Conservation (phyloP, 2,797 vertebrate species). For the Serranus cabrilla region DNA sequence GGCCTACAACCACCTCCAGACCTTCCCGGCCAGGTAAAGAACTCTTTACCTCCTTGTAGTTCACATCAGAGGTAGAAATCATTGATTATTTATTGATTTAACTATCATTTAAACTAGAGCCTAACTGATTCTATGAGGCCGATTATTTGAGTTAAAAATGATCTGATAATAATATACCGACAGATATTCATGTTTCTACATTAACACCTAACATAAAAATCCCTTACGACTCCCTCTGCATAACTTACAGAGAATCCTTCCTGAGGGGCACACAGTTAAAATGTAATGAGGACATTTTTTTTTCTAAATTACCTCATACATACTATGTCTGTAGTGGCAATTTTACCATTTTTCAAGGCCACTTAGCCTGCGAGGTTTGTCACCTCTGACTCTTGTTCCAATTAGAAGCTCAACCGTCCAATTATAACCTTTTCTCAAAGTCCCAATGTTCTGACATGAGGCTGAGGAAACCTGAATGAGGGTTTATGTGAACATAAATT, state of each 20-base stretch:
- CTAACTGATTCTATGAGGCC: neutral
- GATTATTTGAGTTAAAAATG: neutral
- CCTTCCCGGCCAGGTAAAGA: constrained; percentile 95
- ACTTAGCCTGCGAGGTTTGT: too few relatives aligned
- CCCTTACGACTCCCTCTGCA: too few relatives aligned
- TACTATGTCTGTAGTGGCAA: neutral
- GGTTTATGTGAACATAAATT: too few relatives aligned
- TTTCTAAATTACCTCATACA: neutral
- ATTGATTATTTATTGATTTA: too few relatives aligned
- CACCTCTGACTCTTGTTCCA: too few relatives aligned
- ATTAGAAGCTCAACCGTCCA: too few relatives aligned
- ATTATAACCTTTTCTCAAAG: too few relatives aligned
- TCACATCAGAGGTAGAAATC: neutral
- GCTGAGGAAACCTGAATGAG: too few relatives aligned
- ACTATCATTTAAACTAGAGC: neutral
- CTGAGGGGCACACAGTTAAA: neutral
- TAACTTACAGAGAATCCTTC: neutral
- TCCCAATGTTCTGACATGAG: too few relatives aligned
- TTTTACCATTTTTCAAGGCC: too few relatives aligned
- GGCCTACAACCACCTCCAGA: constrained; percentile 97
- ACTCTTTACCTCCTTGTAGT: neutral
- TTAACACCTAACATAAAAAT: neutral
- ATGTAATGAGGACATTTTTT: neutral
- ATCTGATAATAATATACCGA: neutral
- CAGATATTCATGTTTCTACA: neutral